phyloP scores from a whole-genome alignment of 2,113 vertebrate species.

The Arizona elegans region DNA sequence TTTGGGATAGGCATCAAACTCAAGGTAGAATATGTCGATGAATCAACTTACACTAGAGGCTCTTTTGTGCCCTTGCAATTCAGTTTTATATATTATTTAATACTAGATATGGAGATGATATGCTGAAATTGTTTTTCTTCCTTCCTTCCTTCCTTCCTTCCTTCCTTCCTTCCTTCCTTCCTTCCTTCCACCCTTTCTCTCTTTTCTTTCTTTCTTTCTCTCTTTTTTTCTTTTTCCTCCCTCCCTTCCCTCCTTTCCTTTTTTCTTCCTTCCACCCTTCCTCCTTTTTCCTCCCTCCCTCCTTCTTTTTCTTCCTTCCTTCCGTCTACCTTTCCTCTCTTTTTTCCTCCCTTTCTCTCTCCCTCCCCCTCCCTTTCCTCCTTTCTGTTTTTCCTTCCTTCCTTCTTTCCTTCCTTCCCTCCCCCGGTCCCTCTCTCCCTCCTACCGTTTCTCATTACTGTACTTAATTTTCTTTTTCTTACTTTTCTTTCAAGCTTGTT shows the following conservation, averaged over 20 bases:
- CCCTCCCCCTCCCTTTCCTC: too few species aligned
- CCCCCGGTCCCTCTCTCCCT: neutral
- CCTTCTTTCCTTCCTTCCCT: too few species aligned
- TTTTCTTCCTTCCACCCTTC: too few species aligned
- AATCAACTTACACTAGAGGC: neutral
- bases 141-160: neutral
- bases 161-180: too few species aligned
- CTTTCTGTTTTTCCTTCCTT: too few species aligned
- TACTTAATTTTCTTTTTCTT: neutral
- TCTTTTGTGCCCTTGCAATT: neutral
- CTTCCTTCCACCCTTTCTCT: too few species aligned
- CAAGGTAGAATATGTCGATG: neutral
- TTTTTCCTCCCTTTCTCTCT: too few species aligned
- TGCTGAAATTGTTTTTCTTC: neutral
- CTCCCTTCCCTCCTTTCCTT: too few species aligned
- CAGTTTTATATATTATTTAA: neutral
- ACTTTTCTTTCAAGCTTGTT: neutral
- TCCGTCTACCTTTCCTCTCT: neutral
- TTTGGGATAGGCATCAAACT: neutral
- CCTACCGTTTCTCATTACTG: neutral
- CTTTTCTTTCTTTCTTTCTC: too few species aligned
- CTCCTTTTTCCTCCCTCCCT: too few species aligned
- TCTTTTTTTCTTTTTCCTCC: too few species aligned
- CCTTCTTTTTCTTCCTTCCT: fast-evolving
- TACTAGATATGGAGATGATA: neutral